Evolutionary conservation across 2,113 vertebrate species (phyloP), one percentile per base, ranked within the genome.

Genomic region (Neolamprologus falcicula): DNA sequence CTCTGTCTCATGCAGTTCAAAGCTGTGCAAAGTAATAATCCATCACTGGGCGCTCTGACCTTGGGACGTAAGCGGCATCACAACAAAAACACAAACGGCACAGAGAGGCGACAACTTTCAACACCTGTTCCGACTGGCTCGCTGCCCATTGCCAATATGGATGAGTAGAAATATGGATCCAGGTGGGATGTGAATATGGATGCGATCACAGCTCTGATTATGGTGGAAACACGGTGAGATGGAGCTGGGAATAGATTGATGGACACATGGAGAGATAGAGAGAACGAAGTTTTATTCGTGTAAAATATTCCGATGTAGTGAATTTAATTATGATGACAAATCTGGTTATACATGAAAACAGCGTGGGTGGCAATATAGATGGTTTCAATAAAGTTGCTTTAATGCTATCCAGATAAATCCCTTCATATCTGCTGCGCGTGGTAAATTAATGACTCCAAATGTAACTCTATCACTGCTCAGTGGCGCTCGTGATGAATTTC

Each of bases 41-140:
- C 94, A 95, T 96, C 95, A 95, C 87, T n/a, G 16, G 45, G 54
- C 4, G 76, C 83, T 52, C 37, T 86, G 95, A 96, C 95, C 94
- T 95, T 93, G 94, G 86, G 89, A 84, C 87, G 80, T 63, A 83
- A 94, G 87, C 86, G 79, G 92, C 87, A 83, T 61, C 57, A 10
- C 79, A 17, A 63, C 55, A 71, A 80, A 40, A 63, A 80, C 92
- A 92, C 89, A 89, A 89, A 94, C 86, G 89, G 86, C 45, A 17
- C 83, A 3, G 55, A 71, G 82, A 71, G 4, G 40, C 7, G 9
- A 17, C 16, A 71, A 86, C 87, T 89, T 66, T 90, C 89, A 85
- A 83, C 86, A 84, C 73, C 47, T 9, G 54, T 10, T 47, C 81
- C 8, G 24, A 84, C 53, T 19, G 61, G 82, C 87, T 79, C 3